Conservation (phyloP, 2,113 vertebrate species). For the Ondatra zibethicus region DNA sequence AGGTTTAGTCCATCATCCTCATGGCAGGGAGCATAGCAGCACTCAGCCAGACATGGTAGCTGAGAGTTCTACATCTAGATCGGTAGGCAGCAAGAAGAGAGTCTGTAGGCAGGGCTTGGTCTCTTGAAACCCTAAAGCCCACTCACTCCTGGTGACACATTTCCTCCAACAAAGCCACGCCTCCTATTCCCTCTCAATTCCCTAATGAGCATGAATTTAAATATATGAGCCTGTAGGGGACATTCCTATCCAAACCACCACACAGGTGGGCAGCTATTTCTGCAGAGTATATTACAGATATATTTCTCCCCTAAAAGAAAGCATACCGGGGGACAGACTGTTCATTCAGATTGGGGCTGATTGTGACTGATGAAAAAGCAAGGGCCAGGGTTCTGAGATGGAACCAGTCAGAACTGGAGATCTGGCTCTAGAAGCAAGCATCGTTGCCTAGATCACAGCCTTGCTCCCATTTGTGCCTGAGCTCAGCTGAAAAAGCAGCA, state of each 20-base stretch:
- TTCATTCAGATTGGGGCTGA: too few species aligned
- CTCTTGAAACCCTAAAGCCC: neutral
- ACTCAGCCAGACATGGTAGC: neutral
- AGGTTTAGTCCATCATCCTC: neutral
- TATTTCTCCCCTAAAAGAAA: neutral
- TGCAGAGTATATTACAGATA: neutral
- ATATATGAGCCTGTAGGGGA: neutral
- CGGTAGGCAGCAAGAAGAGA: neutral
- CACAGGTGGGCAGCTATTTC: neutral
- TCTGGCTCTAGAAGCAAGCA: neutral
- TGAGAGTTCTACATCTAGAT: neutral
- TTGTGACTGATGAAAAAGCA: neutral
- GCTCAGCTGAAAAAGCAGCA: neutral
- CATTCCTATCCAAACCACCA: neutral
- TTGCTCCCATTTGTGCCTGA: neutral
- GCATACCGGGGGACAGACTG: neutral
- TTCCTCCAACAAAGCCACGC: neutral
- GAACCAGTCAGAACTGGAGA: neutral
- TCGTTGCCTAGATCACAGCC: neutral
- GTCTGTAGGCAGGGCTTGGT: neutral
- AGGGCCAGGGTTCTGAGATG: neutral
- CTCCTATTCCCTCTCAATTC: neutral
- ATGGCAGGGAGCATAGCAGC: neutral
- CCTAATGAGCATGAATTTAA: neutral
- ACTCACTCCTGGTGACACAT: neutral